Evolutionary conservation across 2,888 invertebrate species (phyloP).

Genomic region (Steinernema carpocapsae): DNA sequence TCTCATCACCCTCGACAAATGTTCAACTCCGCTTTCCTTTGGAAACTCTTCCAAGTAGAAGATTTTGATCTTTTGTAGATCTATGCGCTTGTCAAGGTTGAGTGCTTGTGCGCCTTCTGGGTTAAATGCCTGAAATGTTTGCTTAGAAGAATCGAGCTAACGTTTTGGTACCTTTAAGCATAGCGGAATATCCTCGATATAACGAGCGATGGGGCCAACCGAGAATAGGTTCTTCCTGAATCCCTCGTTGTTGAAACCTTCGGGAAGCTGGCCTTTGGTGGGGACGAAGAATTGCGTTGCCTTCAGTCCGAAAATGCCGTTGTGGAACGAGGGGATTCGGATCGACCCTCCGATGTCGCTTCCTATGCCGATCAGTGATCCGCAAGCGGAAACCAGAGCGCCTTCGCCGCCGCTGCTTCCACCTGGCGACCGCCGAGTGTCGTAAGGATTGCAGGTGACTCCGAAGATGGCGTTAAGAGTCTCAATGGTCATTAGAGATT

Average conservation of each 20-base stretch:
- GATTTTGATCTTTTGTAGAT: slow-evolving; percentile 42
- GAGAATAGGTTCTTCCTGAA: background rate
- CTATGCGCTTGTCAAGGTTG: slow-evolving; percentile 40
- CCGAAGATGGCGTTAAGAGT: slow-evolving; percentile 81
- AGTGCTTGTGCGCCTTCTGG: background rate
- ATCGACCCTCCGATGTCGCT: slow-evolving; percentile 92
- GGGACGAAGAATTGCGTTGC: background rate
- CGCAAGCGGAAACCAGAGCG: slow-evolving; percentile 78
- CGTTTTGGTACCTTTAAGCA: slow-evolving; percentile 23
- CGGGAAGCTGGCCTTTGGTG: background rate
- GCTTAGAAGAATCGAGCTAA: too few relatives aligned
- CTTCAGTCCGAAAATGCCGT: slow-evolving; percentile 37
- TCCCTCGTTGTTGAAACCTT: background rate
- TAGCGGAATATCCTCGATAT: background rate
- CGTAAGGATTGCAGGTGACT: slow-evolving; percentile 82
- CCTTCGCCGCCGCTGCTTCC: slow-evolving; percentile 88
- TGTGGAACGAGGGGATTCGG: slow-evolving; percentile 78
- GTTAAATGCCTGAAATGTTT: slow-evolving; percentile 15
- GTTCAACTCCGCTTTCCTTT: slow-evolving; percentile 39
- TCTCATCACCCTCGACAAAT: slow-evolving; percentile 49
- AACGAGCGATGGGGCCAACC: background rate
- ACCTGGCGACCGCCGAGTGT: slow-evolving; percentile 78
- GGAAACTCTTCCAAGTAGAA: slow-evolving; percentile 51
- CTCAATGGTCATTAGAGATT: slow-evolving; percentile 83
- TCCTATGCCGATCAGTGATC: slow-evolving; percentile 76